A percentile compares a stretch with the other conserved stretches of the same genome.
Evolutionary conservation across 2,113 vertebrate species (phyloP).

Genomic region (Sinocyclocheilus rhinocerous): DNA sequence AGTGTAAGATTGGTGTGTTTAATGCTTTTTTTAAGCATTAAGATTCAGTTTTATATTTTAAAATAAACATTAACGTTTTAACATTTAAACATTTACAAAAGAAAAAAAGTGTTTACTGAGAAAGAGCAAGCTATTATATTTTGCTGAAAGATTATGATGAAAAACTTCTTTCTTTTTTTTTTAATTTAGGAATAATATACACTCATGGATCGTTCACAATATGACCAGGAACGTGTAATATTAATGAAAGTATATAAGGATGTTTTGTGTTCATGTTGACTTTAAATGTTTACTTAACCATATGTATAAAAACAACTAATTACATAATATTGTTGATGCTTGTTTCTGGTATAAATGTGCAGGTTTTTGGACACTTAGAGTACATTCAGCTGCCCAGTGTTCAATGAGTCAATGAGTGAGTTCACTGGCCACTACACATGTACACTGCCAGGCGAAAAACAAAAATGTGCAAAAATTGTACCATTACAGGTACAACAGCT

Average conservation of each 20-base stretch:
- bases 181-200: not conserved
- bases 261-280: not conserved
- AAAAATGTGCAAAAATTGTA: too few species aligned
- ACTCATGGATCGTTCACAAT: not conserved
- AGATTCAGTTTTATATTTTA: not conserved
- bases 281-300: not conserved
- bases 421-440: too few species aligned
- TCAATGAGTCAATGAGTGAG: too few species aligned
- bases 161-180: too few species aligned
- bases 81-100: too few species aligned
- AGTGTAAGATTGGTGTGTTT: too few species aligned
- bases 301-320: not conserved
- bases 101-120: not conserved
- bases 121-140: not conserved
- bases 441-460: too few species aligned
- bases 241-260: not conserved
- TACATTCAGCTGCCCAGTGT: too few species aligned
- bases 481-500: too few species aligned
- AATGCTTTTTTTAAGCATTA: not conserved
- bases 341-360: not conserved
- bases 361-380: too few species aligned
- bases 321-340: not conserved
- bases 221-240: not conserved
- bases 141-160: not conserved
- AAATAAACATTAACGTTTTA: not conserved